Percentiles rank a stretch among this genome's conserved stretches.
phyloP scores from a whole-genome alignment of 2,113 vertebrate genomes.

The Hipposideros armiger region DNA sequence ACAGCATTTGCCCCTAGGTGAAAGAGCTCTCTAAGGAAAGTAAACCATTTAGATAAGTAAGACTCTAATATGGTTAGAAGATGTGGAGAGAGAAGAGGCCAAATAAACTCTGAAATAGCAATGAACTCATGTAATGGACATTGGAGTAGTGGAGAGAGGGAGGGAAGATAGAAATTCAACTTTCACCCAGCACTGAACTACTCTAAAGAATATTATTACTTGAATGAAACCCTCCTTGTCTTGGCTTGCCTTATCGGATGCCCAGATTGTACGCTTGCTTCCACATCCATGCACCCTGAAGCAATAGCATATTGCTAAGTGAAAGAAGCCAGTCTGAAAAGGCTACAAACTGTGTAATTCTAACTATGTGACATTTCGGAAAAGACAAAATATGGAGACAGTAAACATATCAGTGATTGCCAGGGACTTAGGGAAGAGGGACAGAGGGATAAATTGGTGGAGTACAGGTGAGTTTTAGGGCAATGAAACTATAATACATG shows the following conservation, averaged over 20 bases:
- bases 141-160: background rate
- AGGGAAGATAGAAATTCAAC: background rate
- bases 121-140: background rate
- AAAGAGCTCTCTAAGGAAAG: background rate
- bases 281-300: background rate
- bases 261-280: background rate
- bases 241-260: background rate
- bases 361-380: too few relatives aligned
- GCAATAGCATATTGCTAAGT: background rate
- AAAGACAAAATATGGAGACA: too few relatives aligned
- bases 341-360: too few relatives aligned
- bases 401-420: too few relatives aligned
- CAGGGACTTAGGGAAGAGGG: background rate
- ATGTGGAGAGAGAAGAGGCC: background rate
- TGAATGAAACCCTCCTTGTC: background rate
- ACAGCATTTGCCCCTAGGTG: background rate
- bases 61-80: background rate
- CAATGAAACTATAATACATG: background rate
- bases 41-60: background rate
- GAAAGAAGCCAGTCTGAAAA: background rate
- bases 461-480: background rate
- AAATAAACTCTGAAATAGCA: background rate
- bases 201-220: background rate
- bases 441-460: background rate
- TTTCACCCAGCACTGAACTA: background rate